Conservation (phyloP, 53 echinoderm and acorn worm genomes). For the Echinometra lucunter region DNA sequence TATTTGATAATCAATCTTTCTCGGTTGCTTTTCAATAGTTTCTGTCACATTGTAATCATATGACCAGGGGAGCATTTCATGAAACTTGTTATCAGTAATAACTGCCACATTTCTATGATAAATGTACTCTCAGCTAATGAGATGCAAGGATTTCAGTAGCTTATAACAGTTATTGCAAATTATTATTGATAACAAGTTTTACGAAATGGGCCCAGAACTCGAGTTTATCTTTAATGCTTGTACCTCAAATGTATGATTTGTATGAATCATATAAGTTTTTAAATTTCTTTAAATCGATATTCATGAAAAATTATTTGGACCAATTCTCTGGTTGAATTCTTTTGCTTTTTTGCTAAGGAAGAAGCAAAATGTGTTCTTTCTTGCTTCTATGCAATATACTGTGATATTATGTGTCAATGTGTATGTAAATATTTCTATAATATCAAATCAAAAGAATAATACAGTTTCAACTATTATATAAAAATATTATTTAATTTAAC, state of each 20-base stretch:
- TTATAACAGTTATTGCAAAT: no score
- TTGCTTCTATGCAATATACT: slow-evolving; percentile 44
- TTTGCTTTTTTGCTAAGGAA: not conserved
- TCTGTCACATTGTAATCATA: no score
- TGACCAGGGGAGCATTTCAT: no score
- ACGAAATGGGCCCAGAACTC: no score
- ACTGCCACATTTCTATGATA: no score
- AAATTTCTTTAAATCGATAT: not conserved
- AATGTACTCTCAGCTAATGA: no score
- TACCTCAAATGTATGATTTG: not conserved
- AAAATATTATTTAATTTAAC: not conserved
- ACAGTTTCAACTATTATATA: not conserved
- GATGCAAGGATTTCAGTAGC: no score
- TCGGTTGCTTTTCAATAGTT: no score
- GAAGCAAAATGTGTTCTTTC: not conserved
- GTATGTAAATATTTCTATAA: not conserved
- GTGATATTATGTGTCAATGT: not conserved
- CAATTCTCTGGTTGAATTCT: not conserved
- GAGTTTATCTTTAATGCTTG: no score
- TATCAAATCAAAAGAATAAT: not conserved
- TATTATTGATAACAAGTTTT: no score
- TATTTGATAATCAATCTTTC: no score
- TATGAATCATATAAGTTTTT: not conserved
- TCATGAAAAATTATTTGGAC: not conserved
- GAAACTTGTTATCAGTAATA: no score